Evolutionary conservation across 2,888 invertebrate genomes (phyloP), one percentile per base, ranked within the genome.

Genomic region (Mythimna lalbum): DNA sequence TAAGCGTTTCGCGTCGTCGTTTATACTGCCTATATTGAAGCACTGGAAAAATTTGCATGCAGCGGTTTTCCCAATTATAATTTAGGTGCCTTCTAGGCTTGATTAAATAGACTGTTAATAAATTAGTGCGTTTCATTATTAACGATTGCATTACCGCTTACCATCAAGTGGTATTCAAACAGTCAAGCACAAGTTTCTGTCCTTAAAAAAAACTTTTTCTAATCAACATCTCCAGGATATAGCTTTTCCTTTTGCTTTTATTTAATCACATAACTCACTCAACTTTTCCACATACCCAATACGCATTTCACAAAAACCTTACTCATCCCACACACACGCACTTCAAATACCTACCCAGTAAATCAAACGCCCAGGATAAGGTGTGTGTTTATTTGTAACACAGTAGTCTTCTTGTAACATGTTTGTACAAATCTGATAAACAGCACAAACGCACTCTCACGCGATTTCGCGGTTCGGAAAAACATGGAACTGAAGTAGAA

Each of bases 371-470:
- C 65, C 78, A 79, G 82, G 74, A 61, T 80, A 78, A 80, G 76
- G 82, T 83, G 87, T 87, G 80, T 86, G 88, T 91, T 89, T 92
- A 91, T 91, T 92, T 92, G 89, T 88, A 82, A 72, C 78, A 77
- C 80, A 85, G 91, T 91, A 92, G 91, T 86, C 90, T 87, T 86
- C 90, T 87, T 89, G 92, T 90, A 87, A 87, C 90, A 84, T 88
- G 92, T 89, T 86, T 76, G 85, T 84, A 91, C 91, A 89, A 90
- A 93, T 92, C 92, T 88, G 92, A 93, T 93, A 92, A 89, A 86
- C 81, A 76, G 78, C 70, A 82, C 73, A 71, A 76, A 84, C 76
- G 82, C 79, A 84, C 82, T 78, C 88, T 88, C 93, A 93, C 93
- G 92, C 92, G 88, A 92, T 89, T 86, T 82, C 85, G 74, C 80